phyloP scores from a whole-genome alignment of 2,888 invertebrate genomes.

The Magallana nippona region DNA sequence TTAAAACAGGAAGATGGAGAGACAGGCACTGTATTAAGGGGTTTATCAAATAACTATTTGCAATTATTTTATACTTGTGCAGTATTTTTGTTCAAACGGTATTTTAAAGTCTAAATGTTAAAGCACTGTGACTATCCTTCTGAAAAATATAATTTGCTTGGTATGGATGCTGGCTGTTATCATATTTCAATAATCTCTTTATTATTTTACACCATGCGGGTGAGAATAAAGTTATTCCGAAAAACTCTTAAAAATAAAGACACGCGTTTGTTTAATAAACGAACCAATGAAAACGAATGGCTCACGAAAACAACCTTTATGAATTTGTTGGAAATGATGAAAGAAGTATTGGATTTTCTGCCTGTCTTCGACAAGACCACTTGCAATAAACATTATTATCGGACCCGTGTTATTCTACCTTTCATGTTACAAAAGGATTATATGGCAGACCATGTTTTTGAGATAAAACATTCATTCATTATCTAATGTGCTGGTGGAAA shows the following conservation, averaged over 20 bases:
- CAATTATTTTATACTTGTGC: too few species aligned
- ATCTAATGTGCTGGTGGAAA: conserved; percentile 17
- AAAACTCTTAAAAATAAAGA: neutral
- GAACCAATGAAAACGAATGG: neutral
- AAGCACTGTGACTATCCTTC: too few species aligned
- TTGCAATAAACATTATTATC: conserved; percentile 15
- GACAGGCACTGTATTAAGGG: too few species aligned
- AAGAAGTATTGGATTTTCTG: conserved; percentile 17
- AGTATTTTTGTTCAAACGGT: too few species aligned
- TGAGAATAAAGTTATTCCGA: neutral
- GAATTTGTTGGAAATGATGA: conserved; percentile 3
- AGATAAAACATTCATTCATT: conserved; percentile 31
- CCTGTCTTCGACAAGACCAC: neutral
- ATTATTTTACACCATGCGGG: conserved; percentile 10
- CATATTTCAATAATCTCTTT: neutral
- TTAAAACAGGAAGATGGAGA: too few species aligned
- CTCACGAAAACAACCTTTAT: conserved; percentile 18
- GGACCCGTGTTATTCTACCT: neutral
- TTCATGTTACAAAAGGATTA: conserved; percentile 15
- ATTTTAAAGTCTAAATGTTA: too few species aligned
- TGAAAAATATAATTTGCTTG: neutral
- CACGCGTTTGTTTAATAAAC: conserved; percentile 21
- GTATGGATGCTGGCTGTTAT: neutral
- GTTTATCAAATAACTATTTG: too few species aligned
- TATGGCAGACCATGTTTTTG: neutral